Evolutionary conservation across 1,140 invertebrate species (phyloP).

Genomic region (Contarinia nasturtii): DNA sequence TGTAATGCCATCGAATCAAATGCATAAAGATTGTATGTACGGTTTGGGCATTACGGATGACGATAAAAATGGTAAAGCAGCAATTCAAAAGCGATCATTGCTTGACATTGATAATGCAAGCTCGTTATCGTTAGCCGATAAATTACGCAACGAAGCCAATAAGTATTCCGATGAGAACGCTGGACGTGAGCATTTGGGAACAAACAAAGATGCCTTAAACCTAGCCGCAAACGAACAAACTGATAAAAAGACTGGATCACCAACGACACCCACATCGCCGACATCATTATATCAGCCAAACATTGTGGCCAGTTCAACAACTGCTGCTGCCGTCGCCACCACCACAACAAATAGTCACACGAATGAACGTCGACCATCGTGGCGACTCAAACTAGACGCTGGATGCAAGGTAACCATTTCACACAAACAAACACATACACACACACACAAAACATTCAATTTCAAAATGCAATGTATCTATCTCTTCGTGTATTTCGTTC

Average conservation of each 20-base stretch:
- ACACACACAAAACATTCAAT: too few species aligned
- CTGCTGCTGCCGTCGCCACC: conserved; percentile 2
- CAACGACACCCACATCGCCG: conserved; percentile 25
- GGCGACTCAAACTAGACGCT: conserved; percentile 73
- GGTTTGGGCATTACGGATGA: too few species aligned
- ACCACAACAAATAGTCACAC: conserved; percentile 2
- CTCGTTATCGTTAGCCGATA: conserved; percentile 7
- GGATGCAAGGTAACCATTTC: conserved; percentile 52
- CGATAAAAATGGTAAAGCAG: conserved; percentile 4
- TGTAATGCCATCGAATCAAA: background rate
- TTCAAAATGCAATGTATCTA: too few species aligned
- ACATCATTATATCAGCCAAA: conserved; percentile 2
- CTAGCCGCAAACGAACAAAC: background rate
- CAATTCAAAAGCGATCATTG: conserved; percentile 16
- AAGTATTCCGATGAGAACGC: conserved; percentile 24
- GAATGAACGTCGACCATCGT: conserved; percentile 63
- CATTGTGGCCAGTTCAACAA: too few species aligned
- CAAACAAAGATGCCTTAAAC: background rate
- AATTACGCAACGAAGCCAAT: conserved; percentile 8
- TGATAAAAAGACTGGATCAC: conserved; percentile 6
- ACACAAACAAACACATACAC: background rate
- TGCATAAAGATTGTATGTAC: too few species aligned
- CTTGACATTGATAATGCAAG: conserved; percentile 9
- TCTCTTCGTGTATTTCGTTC: too few species aligned
- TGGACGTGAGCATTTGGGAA: conserved; percentile 21